These are phyloP conservation scores for Drosophila mayaguana DNA, from an alignment of 2,888 invertebrate species.

Conservation along the genomic window DNA sequence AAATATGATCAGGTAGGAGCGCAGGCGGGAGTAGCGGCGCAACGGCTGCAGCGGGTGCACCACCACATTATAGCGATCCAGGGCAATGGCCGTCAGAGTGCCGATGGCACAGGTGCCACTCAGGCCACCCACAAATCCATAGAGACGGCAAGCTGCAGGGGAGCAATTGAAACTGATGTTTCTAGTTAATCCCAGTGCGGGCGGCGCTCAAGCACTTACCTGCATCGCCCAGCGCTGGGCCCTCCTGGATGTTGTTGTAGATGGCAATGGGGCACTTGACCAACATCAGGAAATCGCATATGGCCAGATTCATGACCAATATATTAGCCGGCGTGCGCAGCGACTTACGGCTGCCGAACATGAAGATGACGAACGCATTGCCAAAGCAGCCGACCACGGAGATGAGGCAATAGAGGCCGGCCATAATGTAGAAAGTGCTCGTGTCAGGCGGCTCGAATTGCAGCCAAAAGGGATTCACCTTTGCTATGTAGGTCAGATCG, in stretches of 20 bases:
- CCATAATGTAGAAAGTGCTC: constrained; percentile 87
- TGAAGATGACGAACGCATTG: constrained; percentile 89
- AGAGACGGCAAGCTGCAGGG: constrained; percentile 89
- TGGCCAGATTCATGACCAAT: constrained; percentile 90
- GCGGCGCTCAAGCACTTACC: constrained; percentile 85
- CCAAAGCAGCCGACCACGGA: constrained; percentile 89
- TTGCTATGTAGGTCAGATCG: constrained; percentile 79
- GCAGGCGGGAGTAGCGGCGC: constrained; percentile 87
- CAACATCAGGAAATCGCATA: constrained; percentile 91
- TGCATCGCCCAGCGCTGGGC: constrained; percentile 90
- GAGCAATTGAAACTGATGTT: too few relatives aligned
- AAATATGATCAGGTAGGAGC: constrained; percentile 87
- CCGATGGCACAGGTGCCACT: constrained; percentile 93
- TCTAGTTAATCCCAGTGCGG: background rate
- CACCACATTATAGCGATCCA: constrained; percentile 93
- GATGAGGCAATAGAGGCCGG: constrained; percentile 88
- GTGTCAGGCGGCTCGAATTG: constrained; percentile 88
- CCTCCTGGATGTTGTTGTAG: constrained; percentile 90
- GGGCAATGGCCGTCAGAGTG: constrained; percentile 91
- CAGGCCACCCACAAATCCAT: constrained; percentile 92
- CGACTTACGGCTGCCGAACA: constrained; percentile 90
- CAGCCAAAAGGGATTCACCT: constrained; percentile 91
- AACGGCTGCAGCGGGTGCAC: constrained; percentile 91
- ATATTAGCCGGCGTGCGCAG: constrained; percentile 91
- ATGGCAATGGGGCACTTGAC: constrained; percentile 90